A percentile compares a stretch with the other conserved stretches of the same genome.
phyloP scores from a whole-genome alignment of 2,888 invertebrate species.

The Halictus ligatus region DNA sequence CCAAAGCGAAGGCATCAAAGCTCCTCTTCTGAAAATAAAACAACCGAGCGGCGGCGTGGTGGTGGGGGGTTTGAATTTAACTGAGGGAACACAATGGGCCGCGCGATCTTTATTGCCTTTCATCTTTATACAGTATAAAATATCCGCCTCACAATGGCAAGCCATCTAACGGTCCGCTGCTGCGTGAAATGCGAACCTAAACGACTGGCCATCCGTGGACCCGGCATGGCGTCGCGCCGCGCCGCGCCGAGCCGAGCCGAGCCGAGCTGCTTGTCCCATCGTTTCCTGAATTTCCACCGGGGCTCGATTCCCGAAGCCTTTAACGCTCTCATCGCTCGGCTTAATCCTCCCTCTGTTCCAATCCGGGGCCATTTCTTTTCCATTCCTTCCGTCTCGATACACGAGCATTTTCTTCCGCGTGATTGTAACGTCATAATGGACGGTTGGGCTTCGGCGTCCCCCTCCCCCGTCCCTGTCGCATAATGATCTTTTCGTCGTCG shows the following conservation, averaged over 20 bases:
- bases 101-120: conserved; percentile 66
- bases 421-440: conserved; percentile 65
- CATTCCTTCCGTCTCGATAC: conserved; percentile 51
- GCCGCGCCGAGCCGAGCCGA: not conserved
- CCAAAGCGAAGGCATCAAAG: conserved; percentile 13
- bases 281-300: conserved; percentile 69
- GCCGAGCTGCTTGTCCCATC: conserved; percentile 61
- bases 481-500: conserved; percentile 47
- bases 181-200: conserved; percentile 78
- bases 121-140: conserved; percentile 66
- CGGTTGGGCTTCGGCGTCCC: not conserved
- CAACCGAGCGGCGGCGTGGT: not conserved
- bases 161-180: conserved; percentile 64
- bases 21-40: conserved; percentile 19
- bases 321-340: conserved; percentile 48
- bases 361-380: conserved; percentile 37
- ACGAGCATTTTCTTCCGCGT: conserved; percentile 70
- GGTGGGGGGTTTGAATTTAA: conserved; percentile 53
- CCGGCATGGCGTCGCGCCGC: conserved; percentile 38
- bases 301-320: conserved; percentile 48
- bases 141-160: conserved; percentile 66
- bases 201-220: conserved; percentile 68
- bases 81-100: conserved; percentile 53
- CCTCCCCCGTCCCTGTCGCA: conserved; percentile 27
- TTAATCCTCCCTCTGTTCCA: conserved; percentile 54